A percentile compares a stretch with the other conserved stretches of the same genome.
Evolutionary conservation across 1,140 invertebrate species (phyloP).

Genomic region (Leptinotarsa undecemlineata): DNA sequence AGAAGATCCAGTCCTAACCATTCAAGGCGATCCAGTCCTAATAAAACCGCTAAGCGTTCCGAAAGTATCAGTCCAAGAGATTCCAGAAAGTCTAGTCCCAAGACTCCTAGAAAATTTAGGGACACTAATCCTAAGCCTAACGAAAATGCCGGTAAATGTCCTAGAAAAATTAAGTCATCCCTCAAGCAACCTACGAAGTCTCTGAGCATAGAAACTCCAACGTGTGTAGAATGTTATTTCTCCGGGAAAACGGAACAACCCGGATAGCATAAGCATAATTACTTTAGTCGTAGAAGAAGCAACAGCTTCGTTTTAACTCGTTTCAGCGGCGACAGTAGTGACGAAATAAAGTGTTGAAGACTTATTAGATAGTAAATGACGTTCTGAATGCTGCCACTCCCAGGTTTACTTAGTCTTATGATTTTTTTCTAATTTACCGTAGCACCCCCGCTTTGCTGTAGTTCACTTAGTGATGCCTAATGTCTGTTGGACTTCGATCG

Average conservation of each 20-base stretch:
- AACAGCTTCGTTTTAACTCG: constrained; percentile 35
- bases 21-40: constrained; percentile 39
- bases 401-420: constrained; percentile 43
- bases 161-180: constrained; percentile 49
- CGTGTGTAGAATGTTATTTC: constrained; percentile 68
- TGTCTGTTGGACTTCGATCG: constrained; percentile 54
- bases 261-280: constrained; percentile 55
- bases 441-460: constrained; percentile 47
- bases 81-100: constrained; percentile 39
- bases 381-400: constrained; percentile 48
- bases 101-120: constrained; percentile 32
- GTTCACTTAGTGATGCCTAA: constrained; percentile 36
- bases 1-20: constrained; percentile 42
- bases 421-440: constrained; percentile 36
- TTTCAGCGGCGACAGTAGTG: constrained; percentile 23
- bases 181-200: constrained; percentile 55
- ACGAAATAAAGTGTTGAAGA: constrained; percentile 41
- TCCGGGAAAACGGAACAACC: constrained; percentile 61
- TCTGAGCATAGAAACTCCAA: constrained; percentile 62
- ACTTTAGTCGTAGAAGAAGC: constrained; percentile 20
- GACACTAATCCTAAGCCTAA: constrained; percentile 33
- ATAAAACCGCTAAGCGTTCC: constrained; percentile 31
- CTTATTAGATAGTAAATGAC: constrained; percentile 24
- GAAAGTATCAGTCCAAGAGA: constrained; percentile 43
- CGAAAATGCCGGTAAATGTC: constrained; percentile 37